Evolutionary conservation across 2,888 invertebrate genomes (phyloP), one percentile per base, ranked within the genome.

Genomic region (Hypsopygia costalis): DNA sequence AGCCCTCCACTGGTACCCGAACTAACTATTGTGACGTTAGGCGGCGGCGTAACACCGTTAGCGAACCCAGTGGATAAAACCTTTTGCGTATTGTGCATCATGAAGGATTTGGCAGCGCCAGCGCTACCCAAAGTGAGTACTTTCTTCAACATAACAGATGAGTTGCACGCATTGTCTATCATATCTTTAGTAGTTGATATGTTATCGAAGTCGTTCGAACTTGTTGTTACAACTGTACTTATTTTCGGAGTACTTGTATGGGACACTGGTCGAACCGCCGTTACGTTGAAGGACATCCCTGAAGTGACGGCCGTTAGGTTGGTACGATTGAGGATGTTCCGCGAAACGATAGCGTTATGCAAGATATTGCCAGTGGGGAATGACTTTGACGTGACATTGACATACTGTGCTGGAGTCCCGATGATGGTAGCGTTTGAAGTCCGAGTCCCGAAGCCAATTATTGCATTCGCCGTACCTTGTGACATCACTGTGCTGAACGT

Each of bases 41-140:
- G 87, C 0, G 88, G 87, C 0, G 86, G 83, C 0, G 82, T 77
- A 0, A 72, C 74, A 1, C 89, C 87, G 28, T 76, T 86, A 8
- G 86, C 87, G 32, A 82, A 89, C 1, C 88, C 88, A 11, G 86
- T 85, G 0, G 87, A 83, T 21, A 87, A 50, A 9, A 88, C 81
- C 49, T 89, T 89, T 50, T 89, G 88, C 1, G 87, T 87, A 44
- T 87, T 88, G 42, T 87, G 88, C 88, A 89, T 88, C 78, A 89
- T 80, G 43, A 87, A 90, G 0, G 89, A 88, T 44, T 89, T 90
- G 2, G 81, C 60, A 0, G 80, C 76, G 0, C 86, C 88, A 0
- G 87, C 67, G 35, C 88, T 88, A 34, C 89, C 89, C 28, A 90
- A 55, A 28, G 89, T 90, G 1, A 90, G 61, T 0, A 90, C 89